Evolutionary conservation across 2,113 vertebrate species (phyloP).

Genomic region (Lontra canadensis): DNA sequence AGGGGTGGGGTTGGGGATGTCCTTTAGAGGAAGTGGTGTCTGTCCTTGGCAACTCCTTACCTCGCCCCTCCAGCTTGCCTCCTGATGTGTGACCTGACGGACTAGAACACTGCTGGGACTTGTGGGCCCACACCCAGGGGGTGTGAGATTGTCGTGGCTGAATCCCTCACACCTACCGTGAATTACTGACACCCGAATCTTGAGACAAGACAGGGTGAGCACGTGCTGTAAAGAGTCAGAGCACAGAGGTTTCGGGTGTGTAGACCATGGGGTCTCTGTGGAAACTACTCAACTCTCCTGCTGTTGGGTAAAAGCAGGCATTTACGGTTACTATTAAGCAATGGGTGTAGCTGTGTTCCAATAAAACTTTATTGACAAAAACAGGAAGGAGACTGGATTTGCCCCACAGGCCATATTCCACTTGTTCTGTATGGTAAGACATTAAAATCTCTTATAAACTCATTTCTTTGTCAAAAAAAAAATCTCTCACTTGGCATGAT

Average conservation of each 20-base stretch:
- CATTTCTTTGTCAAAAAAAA: neutral
- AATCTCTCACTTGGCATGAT: neutral
- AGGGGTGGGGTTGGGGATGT: accelerated
- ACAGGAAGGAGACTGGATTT: neutral
- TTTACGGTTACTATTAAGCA: accelerated
- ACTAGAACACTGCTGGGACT: accelerated
- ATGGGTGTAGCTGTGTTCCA: accelerated
- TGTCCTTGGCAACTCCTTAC: neutral
- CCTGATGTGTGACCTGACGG: too few species aligned
- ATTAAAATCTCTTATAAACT: neutral
- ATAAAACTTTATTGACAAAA: neutral
- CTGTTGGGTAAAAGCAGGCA: accelerated
- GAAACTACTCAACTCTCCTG: accelerated
- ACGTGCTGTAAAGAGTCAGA: neutral
- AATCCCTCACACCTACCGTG: accelerated
- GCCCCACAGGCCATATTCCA: accelerated
- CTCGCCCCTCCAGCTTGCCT: neutral
- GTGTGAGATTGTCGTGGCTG: accelerated
- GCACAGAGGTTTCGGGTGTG: neutral
- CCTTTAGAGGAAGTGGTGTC: accelerated
- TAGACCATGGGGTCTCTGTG: neutral
- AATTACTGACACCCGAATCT: accelerated
- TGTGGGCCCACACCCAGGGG: accelerated
- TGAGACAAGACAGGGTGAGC: accelerated
- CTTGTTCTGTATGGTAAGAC: neutral